phyloP scores from a whole-genome alignment of 2,113 vertebrate species.

The Haemorhous mexicanus region DNA sequence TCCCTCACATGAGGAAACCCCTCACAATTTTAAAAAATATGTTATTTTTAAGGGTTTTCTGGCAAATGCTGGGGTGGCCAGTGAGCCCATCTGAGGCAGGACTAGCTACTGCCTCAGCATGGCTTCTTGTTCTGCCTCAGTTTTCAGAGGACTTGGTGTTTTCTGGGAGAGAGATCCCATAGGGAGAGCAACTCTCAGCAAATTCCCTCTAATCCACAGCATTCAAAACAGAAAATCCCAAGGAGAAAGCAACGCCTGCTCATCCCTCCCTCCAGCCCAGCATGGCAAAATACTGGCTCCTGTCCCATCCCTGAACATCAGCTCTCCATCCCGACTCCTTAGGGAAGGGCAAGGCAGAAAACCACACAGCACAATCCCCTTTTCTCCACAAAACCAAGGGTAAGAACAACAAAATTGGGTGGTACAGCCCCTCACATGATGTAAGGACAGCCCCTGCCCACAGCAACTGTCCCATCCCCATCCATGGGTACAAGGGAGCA shows the following conservation, averaged over 20 bases:
- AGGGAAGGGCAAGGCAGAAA: background rate
- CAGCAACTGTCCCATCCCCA: background rate
- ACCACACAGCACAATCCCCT: accelerated
- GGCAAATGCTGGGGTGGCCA: background rate
- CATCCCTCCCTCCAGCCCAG: background rate
- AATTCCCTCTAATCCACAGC: background rate
- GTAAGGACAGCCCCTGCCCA: background rate
- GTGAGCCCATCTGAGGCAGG: background rate
- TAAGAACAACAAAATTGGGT: background rate
- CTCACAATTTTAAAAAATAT: accelerated
- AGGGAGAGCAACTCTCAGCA: background rate
- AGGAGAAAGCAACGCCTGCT: background rate
- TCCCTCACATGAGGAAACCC: background rate
- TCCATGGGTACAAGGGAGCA: background rate
- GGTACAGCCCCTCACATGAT: accelerated
- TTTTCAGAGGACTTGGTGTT: background rate
- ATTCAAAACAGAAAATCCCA: background rate
- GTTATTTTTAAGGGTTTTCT: background rate
- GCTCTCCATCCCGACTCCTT: background rate
- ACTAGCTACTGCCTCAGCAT: background rate
- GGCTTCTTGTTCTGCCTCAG: background rate
- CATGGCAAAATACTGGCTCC: background rate
- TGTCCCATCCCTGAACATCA: background rate
- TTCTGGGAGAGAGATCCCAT: background rate
- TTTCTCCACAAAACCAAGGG: background rate